Conservation (phyloP, 2,888 invertebrate genomes). For the Lampropteryx suffumata region DNA sequence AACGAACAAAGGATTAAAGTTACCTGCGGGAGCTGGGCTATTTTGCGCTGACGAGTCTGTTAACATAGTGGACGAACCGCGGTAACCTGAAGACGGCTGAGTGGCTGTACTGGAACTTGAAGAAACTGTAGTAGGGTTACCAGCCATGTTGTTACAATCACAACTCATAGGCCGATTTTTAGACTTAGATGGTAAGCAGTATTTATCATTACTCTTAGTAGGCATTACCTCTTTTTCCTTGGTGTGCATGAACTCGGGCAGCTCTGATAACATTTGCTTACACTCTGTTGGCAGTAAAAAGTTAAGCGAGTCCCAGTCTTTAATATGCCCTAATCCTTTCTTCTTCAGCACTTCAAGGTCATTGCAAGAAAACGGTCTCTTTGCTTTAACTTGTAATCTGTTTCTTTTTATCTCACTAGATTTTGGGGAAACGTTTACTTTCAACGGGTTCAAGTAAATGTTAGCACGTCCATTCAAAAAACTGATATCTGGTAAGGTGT, state of each 20-base stretch:
- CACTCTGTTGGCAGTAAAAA: conserved; percentile 94
- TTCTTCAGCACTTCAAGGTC: conserved; percentile 92
- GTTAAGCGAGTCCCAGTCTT: conserved; percentile 96
- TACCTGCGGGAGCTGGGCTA: conserved; percentile 83
- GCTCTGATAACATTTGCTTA: conserved; percentile 88
- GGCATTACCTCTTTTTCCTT: conserved; percentile 75
- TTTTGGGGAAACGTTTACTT: conserved; percentile 73
- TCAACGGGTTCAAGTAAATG: conserved; percentile 89
- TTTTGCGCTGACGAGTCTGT: conserved; percentile 89
- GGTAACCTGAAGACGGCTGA: conserved; percentile 92
- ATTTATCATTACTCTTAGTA: conserved; percentile 66
- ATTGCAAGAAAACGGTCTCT: conserved; percentile 90
- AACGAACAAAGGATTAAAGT: conserved; percentile 89
- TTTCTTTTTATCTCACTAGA: conserved; percentile 66
- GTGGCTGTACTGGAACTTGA: conserved; percentile 88
- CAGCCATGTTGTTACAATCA: conserved; percentile 81
- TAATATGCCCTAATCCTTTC: conserved; percentile 91
- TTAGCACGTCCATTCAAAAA: conserved; percentile 87
- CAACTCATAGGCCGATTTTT: conserved; percentile 84
- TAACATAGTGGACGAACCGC: conserved; percentile 92
- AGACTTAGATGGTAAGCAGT: conserved; percentile 77
- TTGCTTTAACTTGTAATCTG: conserved; percentile 67
- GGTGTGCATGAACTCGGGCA: conserved; percentile 88
- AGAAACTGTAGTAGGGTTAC: conserved; percentile 83
- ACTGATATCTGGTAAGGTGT: conserved; percentile 93